phyloP scores from a whole-genome alignment of 2,888 invertebrate species.

The Lordiphosa fenestrarum region DNA sequence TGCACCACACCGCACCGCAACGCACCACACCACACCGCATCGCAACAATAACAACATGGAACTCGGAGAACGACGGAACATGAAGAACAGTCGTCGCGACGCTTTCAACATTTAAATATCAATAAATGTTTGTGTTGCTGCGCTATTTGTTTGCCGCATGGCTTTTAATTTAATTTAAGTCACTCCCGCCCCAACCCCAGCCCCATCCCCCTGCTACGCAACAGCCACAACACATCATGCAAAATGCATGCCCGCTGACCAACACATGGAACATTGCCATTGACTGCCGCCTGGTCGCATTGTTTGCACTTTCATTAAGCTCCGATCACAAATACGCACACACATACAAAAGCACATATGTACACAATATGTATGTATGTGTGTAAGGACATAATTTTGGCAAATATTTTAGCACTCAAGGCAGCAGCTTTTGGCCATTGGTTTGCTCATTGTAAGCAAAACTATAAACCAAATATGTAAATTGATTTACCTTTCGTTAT shows the following conservation, averaged over 20 bases:
- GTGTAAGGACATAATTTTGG: constrained; percentile 29
- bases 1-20: constrained; percentile 39
- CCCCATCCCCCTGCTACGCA: background rate
- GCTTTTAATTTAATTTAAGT: constrained; percentile 72
- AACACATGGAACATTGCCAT: constrained; percentile 41
- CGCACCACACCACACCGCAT: constrained; percentile 50
- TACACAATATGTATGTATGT: background rate
- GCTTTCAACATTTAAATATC: constrained; percentile 62
- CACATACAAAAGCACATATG: constrained; percentile 6
- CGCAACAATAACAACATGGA: constrained; percentile 22
- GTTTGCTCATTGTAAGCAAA: constrained; percentile 46
- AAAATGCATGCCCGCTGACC: constrained; percentile 43
- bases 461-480: constrained; percentile 45
- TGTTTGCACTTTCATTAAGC: constrained; percentile 62
- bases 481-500: constrained; percentile 27
- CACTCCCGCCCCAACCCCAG: constrained; percentile 25
- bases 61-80: constrained; percentile 11
- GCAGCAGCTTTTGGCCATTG: constrained; percentile 41
- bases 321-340: constrained; percentile 19
- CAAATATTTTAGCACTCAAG: constrained; percentile 63
- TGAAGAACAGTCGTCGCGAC: constrained; percentile 9
- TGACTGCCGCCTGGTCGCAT: constrained; percentile 20
- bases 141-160: constrained; percentile 50
- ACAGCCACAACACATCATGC: constrained; percentile 19
- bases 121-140: constrained; percentile 61